phyloP scores from a whole-genome alignment of 2,888 invertebrate genomes.

The Seira sanloemensis region DNA sequence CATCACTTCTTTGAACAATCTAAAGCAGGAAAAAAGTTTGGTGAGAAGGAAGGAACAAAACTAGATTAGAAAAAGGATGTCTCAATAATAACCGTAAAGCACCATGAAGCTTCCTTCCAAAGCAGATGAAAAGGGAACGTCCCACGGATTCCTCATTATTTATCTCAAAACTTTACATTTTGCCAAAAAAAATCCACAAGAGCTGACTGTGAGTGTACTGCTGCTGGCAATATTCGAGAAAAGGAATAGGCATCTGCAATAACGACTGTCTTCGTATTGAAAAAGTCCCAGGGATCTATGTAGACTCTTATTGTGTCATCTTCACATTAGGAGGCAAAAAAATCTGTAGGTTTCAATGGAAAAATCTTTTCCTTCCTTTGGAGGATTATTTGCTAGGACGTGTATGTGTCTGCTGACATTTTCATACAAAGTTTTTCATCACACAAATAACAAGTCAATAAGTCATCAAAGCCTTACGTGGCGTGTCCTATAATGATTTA shows the following conservation, averaged over 20 bases:
- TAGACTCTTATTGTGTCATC: constrained; percentile 48
- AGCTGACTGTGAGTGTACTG: not conserved
- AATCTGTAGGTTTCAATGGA: constrained; percentile 38
- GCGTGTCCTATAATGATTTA: too few relatives aligned
- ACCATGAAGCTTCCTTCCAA: constrained; percentile 1
- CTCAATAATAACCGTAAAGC: constrained; percentile 39
- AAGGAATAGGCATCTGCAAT: constrained; percentile 41
- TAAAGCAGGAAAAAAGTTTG: not conserved
- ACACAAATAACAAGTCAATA: constrained; percentile 45
- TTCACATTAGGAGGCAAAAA: constrained; percentile 48
- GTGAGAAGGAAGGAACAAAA: not conserved
- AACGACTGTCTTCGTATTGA: constrained; percentile 17
- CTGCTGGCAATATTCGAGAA: not conserved
- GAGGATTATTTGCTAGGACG: not conserved
- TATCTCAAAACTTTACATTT: constrained; percentile 43
- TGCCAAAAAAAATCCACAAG: constrained; percentile 39
- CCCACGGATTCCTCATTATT: constrained; percentile 52
- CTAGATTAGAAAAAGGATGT: constrained; percentile 37
- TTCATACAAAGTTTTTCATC: too few relatives aligned
- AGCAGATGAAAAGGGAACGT: constrained; percentile 34
- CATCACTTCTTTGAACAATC: constrained; percentile 16
- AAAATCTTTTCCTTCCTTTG: not conserved
- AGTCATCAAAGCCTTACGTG: too few relatives aligned
- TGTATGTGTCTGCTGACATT: too few relatives aligned
- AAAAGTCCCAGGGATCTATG: too few relatives aligned